Conservation (phyloP, 2,888 invertebrate species). For the Brachyptera risi region DNA sequence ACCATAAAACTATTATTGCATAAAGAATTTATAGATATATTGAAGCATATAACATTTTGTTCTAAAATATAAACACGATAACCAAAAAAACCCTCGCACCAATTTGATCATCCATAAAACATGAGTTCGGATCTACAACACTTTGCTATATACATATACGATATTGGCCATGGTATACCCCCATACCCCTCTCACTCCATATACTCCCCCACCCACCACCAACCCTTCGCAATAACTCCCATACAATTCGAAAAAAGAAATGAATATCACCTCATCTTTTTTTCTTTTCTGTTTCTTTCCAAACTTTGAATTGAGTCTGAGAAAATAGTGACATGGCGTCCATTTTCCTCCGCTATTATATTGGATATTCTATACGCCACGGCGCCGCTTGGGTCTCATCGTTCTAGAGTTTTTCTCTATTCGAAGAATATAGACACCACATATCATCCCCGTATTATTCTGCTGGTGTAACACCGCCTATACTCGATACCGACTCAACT, state of each 20-base stretch:
- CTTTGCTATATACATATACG: neutral
- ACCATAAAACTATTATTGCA: too few species aligned
- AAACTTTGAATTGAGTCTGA: constrained; percentile 31
- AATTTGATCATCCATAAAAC: constrained; percentile 8
- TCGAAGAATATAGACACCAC: constrained; percentile 20
- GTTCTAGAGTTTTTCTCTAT: constrained; percentile 15
- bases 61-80: neutral
- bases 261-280: constrained; percentile 24
- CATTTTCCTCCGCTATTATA: constrained; percentile 24
- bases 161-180: too few species aligned
- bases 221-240: neutral
- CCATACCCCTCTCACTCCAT: too few species aligned
- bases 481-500: constrained; percentile 2
- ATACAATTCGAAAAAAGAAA: constrained; percentile 29
- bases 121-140: neutral
- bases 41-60: neutral
- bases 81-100: neutral
- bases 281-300: constrained; percentile 10
- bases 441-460: neutral
- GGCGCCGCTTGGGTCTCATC: constrained; percentile 28
- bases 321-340: constrained; percentile 24
- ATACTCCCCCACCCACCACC: neutral
- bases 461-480: neutral
- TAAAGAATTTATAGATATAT: too few species aligned
- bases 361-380: constrained; percentile 16